Evolutionary conservation across 2,888 invertebrate species (phyloP).

Genomic region (Cephus nigrinus): DNA sequence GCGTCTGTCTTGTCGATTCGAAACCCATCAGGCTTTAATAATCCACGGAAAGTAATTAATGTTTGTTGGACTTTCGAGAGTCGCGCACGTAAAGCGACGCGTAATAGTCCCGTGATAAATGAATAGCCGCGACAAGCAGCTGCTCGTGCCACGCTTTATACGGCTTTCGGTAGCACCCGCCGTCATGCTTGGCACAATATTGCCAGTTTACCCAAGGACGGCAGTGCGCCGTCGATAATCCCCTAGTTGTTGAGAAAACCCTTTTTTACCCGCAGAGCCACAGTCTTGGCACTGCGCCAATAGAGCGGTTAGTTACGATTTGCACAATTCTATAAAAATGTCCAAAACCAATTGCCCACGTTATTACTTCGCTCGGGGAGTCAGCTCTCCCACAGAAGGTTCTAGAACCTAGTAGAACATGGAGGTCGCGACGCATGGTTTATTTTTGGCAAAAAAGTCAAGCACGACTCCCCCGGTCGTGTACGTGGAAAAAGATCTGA

Average conservation of each 20-base stretch:
- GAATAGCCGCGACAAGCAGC: background rate
- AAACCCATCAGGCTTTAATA: background rate
- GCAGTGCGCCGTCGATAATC: background rate
- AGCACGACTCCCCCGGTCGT: background rate
- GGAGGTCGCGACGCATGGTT: constrained; percentile 27
- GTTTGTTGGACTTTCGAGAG: background rate
- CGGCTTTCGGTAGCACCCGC: background rate
- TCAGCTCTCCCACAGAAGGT: background rate
- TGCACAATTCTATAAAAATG: background rate
- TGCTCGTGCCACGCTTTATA: background rate
- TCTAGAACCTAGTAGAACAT: background rate
- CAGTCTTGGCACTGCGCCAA: background rate
- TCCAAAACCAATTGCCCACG: background rate
- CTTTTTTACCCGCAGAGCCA: background rate
- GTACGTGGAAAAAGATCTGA: background rate
- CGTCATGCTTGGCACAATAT: background rate
- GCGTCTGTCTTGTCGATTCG: background rate
- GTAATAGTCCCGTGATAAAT: constrained; percentile 2
- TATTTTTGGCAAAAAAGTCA: constrained; percentile 32
- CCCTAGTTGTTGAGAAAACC: background rate
- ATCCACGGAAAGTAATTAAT: constrained; percentile 4
- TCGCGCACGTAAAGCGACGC: background rate
- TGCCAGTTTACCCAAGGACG: background rate
- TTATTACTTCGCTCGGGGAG: background rate
- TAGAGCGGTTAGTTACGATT: background rate